A percentile compares a stretch with the other conserved stretches of the same genome.
These are phyloP conservation scores for Miltochrista miniata DNA, from an alignment of 2,888 invertebrate species.

Conservation along the genomic window DNA sequence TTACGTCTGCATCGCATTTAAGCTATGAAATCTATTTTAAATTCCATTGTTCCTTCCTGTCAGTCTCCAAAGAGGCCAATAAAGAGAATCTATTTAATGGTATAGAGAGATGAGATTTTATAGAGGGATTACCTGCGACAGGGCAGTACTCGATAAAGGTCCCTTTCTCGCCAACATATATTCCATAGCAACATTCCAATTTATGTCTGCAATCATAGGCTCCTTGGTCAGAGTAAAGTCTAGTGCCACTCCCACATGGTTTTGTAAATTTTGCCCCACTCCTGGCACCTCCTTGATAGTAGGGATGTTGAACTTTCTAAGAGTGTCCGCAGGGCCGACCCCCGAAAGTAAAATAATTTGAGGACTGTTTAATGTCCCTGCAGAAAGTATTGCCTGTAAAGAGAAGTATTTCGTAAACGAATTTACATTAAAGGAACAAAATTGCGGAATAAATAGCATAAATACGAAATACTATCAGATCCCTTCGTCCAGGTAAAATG, in stretches of 20 bases:
- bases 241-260: conserved; percentile 86
- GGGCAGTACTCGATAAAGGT: conserved; percentile 85
- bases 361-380: conserved; percentile 87
- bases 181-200: conserved; percentile 85
- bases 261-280: conserved; percentile 87
- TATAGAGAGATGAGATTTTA: too few relatives aligned
- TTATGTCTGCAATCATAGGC: conserved; percentile 79
- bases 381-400: conserved; percentile 79
- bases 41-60: too few relatives aligned
- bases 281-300: conserved; percentile 86
- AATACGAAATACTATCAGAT: too few relatives aligned
- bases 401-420: neutral
- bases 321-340: conserved; percentile 85
- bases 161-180: conserved; percentile 85
- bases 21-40: too few relatives aligned
- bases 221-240: conserved; percentile 81
- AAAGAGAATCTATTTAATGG: too few relatives aligned
- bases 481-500: too few relatives aligned
- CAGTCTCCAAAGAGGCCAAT: too few relatives aligned
- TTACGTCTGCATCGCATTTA: too few relatives aligned
- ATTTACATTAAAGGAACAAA: too few relatives aligned
- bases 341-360: conserved; percentile 87
- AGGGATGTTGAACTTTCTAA: conserved; percentile 83
- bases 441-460: too few relatives aligned
- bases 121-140: conserved; percentile 82